phyloP scores from a whole-genome alignment of 2,797 vertebrate species.

The Diplodus puntazzo region DNA sequence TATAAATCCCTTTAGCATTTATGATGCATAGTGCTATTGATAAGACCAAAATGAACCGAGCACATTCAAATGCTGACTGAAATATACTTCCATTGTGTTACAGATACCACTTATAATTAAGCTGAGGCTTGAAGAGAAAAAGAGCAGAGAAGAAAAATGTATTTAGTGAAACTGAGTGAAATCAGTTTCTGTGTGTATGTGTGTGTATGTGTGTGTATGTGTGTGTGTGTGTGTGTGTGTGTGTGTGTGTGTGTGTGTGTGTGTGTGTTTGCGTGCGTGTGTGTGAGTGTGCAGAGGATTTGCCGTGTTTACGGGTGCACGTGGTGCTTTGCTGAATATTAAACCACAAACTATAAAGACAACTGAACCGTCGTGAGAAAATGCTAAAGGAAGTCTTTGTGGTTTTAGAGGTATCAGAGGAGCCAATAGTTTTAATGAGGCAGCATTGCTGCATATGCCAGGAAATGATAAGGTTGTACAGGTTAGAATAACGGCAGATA shows the following conservation, averaged over 20 bases:
- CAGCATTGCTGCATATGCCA: constrained; percentile 81
- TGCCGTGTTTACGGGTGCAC: constrained; percentile 63
- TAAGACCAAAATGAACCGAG: constrained; percentile 77
- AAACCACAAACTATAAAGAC: constrained; percentile 83
- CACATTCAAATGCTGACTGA: constrained; percentile 77
- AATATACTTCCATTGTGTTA: constrained; percentile 81
- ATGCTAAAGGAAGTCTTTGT: constrained; percentile 84
- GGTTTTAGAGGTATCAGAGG: constrained; percentile 82
- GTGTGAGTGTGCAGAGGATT: constrained; percentile 22
- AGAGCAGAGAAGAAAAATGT: constrained; percentile 71
- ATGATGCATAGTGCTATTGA: constrained; percentile 77
- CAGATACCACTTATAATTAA: constrained; percentile 84
- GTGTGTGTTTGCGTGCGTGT: too few species aligned
- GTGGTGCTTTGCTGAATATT: constrained; percentile 81
- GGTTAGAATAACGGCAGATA: constrained; percentile 77
- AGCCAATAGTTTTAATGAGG: constrained; percentile 86
- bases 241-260: constrained; percentile 30
- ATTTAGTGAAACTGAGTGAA: constrained; percentile 77
- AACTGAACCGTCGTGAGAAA: constrained; percentile 80
- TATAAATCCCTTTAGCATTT: constrained; percentile 81
- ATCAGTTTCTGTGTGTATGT: constrained; percentile 53
- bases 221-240: background rate
- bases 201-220: constrained; percentile 35
- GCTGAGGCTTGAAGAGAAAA: constrained; percentile 79
- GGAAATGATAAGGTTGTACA: constrained; percentile 79